phyloP scores from a whole-genome alignment of 2,888 invertebrate species.

The Cerastis leucographa region DNA sequence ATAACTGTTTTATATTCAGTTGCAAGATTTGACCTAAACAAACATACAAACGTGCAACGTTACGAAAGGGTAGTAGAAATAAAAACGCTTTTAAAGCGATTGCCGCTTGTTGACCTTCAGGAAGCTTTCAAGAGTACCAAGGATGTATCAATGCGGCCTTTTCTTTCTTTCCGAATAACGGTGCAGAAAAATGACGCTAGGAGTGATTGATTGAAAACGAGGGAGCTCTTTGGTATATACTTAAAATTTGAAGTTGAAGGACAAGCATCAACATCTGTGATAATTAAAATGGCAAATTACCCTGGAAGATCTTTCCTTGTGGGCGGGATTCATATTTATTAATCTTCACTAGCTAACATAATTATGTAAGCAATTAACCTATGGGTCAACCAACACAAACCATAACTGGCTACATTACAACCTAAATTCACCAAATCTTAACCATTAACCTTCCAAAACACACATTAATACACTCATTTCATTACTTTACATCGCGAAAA shows the following conservation, averaged over 20 bases:
- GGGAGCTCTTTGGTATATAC: not conserved
- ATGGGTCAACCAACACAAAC: conserved; percentile 15
- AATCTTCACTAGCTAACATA: not conserved
- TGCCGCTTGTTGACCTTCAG: not conserved
- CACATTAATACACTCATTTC: conserved; percentile 44
- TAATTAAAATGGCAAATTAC: not conserved
- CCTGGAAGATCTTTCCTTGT: not conserved
- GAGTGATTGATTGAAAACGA: not conserved
- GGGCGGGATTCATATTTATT: not conserved
- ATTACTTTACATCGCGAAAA: conserved; percentile 62
- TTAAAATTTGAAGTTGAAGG: not conserved
- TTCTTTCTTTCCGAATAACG: not conserved
- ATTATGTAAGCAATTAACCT: conserved; percentile 46
- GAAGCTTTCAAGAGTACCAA: not conserved
- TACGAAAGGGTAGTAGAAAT: not conserved
- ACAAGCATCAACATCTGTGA: not conserved
- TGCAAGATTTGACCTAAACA: not conserved
- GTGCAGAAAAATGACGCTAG: not conserved
- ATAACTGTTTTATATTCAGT: not conserved
- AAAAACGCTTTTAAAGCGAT: too few species aligned
- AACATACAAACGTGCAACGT: not conserved
- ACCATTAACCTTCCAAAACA: conserved; percentile 32
- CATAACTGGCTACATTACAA: conserved; percentile 15
- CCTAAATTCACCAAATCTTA: conserved; percentile 35
- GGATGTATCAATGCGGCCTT: not conserved